Percentiles rank a stretch among this genome's conserved stretches.
These are phyloP conservation scores for Microtus pennsylvanicus DNA, from an alignment of 2,113 vertebrate genomes.

Conservation along the genomic window DNA sequence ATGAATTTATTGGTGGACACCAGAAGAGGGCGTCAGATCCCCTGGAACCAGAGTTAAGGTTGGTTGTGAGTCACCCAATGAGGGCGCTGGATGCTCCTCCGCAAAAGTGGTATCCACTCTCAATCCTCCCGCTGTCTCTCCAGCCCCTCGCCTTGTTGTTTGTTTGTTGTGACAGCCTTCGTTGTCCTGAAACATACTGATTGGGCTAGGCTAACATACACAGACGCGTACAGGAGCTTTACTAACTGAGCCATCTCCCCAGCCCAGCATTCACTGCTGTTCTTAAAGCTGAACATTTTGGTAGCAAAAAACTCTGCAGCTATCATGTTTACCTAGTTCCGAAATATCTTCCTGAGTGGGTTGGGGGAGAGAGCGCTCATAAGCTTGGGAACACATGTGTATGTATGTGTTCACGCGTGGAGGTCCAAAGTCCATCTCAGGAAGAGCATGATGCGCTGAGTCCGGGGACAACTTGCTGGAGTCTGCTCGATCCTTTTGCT, in stretches of 20 bases:
- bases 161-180: neutral
- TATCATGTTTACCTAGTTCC: neutral
- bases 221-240: accelerated
- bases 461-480: neutral
- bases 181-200: neutral
- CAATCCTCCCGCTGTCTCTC: neutral
- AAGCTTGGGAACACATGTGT: too few relatives aligned
- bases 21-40: neutral
- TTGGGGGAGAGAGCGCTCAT: neutral
- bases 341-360: neutral
- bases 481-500: neutral
- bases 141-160: neutral
- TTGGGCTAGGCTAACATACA: neutral
- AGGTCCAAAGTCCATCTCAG: too few relatives aligned
- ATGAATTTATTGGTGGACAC: neutral
- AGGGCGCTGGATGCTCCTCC: neutral
- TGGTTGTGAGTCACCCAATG: too few relatives aligned
- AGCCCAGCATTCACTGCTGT: too few relatives aligned
- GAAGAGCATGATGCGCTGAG: too few relatives aligned
- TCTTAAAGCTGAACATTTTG: neutral
- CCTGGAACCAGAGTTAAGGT: neutral
- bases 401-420: too few relatives aligned
- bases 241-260: neutral
- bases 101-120: neutral
- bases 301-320: neutral